These are phyloP conservation scores for Bembecia ichneumoniformis DNA, from an alignment of 2,888 invertebrate genomes.

Conservation along the genomic window DNA sequence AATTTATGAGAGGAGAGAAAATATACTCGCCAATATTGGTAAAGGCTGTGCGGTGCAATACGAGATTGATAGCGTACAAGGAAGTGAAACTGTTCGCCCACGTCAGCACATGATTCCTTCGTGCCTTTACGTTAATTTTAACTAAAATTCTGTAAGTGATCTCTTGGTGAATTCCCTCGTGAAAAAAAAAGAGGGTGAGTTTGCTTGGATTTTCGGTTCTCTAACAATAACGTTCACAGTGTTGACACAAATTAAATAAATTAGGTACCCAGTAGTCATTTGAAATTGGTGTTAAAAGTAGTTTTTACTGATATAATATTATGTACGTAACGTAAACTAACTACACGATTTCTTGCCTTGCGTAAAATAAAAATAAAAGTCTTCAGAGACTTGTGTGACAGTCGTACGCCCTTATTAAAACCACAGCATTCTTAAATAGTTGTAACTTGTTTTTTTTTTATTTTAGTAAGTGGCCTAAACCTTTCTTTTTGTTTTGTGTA, in stretches of 20 bases:
- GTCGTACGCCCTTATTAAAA: background rate
- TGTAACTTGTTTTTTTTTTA: background rate
- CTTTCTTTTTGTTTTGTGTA: background rate
- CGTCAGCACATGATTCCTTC: too few relatives aligned
- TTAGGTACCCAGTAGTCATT: constrained; percentile 12
- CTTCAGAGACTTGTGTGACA: constrained; percentile 8
- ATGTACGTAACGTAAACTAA: constrained; percentile 4
- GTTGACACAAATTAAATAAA: constrained; percentile 15
- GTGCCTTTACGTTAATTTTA: too few relatives aligned
- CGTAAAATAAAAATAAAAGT: constrained; percentile 14
- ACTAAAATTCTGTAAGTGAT: too few relatives aligned
- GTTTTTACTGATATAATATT: constrained; percentile 3
- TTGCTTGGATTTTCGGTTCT: background rate
- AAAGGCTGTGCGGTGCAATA: constrained; percentile 1
- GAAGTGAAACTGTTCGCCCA: too few relatives aligned
- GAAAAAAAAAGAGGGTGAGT: background rate
- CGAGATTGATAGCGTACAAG: background rate
- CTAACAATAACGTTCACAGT: constrained; percentile 10
- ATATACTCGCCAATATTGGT: too few relatives aligned
- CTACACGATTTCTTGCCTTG: constrained; percentile 41
- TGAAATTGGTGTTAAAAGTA: constrained; percentile 21
- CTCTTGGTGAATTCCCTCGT: too few relatives aligned
- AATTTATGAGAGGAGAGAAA: too few relatives aligned
- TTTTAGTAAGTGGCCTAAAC: background rate
- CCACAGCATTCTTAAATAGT: background rate